Conservation (phyloP, 2,113 vertebrate genomes). For the Caretta caretta region DNA sequence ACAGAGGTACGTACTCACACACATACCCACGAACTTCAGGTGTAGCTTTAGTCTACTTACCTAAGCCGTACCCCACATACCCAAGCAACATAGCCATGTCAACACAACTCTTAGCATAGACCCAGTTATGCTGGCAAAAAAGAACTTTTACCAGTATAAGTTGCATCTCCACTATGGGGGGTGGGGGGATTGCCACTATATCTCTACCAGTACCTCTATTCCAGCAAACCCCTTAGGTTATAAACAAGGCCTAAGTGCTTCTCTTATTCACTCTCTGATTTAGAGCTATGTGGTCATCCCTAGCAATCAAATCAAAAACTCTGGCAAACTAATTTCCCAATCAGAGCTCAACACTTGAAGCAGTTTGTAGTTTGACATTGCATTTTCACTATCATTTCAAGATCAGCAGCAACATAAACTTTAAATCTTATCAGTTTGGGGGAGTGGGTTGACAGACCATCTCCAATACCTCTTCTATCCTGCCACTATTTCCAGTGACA, state of each 20-base stretch:
- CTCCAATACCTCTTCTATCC: background rate
- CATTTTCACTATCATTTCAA: background rate
- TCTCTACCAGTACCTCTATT: background rate
- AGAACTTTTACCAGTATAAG: background rate
- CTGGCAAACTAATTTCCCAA: background rate
- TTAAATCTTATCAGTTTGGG: background rate
- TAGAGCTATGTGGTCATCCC: background rate
- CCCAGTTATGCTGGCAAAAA: background rate
- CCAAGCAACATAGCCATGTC: no score
- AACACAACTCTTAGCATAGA: background rate
- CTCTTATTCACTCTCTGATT: background rate
- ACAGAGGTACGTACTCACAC: no score
- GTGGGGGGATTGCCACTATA: background rate
- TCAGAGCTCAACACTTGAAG: background rate
- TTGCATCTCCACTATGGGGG: background rate
- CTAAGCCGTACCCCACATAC: no score
- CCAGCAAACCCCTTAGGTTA: background rate
- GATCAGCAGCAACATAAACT: background rate
- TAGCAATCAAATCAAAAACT: background rate
- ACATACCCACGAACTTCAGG: no score
- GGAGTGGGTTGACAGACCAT: background rate
- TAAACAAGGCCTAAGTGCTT: background rate
- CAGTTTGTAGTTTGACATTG: background rate
- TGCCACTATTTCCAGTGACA: background rate
- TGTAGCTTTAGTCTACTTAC: no score